Percentiles rank a stretch among this genome's conserved stretches.
These are phyloP conservation scores for Thamnophis sirtalis DNA, from an alignment of 2,113 vertebrate species.

Conservation along the genomic window DNA sequence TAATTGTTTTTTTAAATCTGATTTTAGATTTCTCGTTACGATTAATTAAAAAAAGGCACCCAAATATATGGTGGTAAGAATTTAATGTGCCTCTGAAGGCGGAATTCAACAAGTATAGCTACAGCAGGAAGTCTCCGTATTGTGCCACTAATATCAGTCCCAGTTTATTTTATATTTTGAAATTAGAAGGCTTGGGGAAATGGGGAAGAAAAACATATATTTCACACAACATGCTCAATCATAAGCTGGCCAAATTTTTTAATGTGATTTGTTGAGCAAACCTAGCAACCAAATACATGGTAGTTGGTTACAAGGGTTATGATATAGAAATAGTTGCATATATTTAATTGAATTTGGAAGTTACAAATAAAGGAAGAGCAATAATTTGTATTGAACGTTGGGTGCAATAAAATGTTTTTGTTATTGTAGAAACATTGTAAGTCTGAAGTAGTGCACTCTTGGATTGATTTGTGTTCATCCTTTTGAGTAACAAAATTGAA, in stretches of 20 bases:
- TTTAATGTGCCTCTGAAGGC: neutral
- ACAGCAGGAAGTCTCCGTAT: neutral
- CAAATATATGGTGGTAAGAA: neutral
- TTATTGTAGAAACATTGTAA: neutral
- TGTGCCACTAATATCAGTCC: neutral
- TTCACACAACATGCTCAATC: neutral
- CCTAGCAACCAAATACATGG: neutral
- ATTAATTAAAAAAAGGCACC: neutral
- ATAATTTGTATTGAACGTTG: neutral
- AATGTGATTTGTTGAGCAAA: neutral
- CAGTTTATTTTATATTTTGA: neutral
- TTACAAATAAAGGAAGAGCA: neutral
- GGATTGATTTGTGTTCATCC: neutral
- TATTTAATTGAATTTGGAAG: neutral
- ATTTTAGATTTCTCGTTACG: neutral
- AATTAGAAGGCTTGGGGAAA: neutral
- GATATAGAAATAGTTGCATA: neutral
- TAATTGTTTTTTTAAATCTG: neutral
- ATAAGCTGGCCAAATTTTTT: neutral
- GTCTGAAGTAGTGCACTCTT: neutral
- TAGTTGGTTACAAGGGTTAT: neutral
- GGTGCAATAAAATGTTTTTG: neutral
- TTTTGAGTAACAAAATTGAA: neutral
- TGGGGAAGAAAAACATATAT: neutral
- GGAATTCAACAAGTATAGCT: neutral